Percentiles rank a stretch among this genome's conserved stretches.
These are phyloP conservation scores for Rhimphoctona megacephalus DNA, from an alignment of 2,888 invertebrate species.

Conservation along the genomic window DNA sequence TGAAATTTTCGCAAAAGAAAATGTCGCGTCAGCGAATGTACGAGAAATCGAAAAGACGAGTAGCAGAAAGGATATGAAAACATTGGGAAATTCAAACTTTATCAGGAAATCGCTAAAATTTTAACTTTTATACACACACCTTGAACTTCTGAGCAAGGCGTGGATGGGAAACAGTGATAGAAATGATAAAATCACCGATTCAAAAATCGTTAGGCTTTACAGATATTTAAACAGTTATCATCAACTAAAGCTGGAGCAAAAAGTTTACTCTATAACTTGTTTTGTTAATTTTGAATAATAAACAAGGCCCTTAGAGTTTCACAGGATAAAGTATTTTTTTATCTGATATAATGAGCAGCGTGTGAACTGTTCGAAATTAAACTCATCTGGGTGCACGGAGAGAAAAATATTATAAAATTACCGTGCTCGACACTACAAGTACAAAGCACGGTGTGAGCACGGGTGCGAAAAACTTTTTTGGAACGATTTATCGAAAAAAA, in stretches of 20 bases:
- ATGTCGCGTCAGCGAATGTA: background rate
- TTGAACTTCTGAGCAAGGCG: background rate
- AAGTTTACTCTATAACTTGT: background rate
- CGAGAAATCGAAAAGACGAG: constrained; percentile 1
- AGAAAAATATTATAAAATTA: too few relatives aligned
- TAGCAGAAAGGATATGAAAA: background rate
- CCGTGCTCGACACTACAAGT: too few relatives aligned
- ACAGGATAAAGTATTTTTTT: background rate
- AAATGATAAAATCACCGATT: too few relatives aligned
- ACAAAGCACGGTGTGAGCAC: too few relatives aligned
- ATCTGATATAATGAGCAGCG: background rate
- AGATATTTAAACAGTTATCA: background rate
- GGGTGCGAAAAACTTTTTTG: too few relatives aligned
- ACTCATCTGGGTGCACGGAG: too few relatives aligned
- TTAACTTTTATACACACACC: background rate
- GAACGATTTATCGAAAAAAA: too few relatives aligned
- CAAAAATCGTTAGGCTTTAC: too few relatives aligned
- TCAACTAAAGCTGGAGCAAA: background rate
- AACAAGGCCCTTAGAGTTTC: background rate
- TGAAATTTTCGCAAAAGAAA: constrained; percentile 21
- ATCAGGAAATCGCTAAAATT: background rate
- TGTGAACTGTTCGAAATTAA: background rate
- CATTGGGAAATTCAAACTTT: background rate
- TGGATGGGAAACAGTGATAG: background rate
- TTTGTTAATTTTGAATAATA: background rate